Percentiles rank a stretch among this genome's conserved stretches.
Evolutionary conservation across 2,888 invertebrate species (phyloP).

Genomic region (Hirtodrosophila trivittata): DNA sequence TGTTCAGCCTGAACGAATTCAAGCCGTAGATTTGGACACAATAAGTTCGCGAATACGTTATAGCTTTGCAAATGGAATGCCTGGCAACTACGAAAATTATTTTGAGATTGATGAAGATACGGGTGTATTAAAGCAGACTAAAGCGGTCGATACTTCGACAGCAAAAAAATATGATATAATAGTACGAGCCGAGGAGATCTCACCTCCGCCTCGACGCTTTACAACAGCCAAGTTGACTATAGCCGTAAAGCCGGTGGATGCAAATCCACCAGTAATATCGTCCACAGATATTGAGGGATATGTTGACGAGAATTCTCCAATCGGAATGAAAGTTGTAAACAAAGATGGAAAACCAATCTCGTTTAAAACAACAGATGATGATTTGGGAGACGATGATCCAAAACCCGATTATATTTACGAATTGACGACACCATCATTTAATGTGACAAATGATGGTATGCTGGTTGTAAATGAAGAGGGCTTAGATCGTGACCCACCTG

Average conservation of each 20-base stretch:
- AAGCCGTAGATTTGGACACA: constrained; percentile 95
- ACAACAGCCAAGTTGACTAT: constrained; percentile 93
- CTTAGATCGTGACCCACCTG: constrained; percentile 94
- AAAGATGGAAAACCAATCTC: constrained; percentile 87
- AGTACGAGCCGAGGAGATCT: constrained; percentile 93
- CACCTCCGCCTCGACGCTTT: constrained; percentile 90
- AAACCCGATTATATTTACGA: constrained; percentile 92
- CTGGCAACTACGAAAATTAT: constrained; percentile 90
- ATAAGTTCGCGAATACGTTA: constrained; percentile 92
- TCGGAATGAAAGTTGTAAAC: constrained; percentile 92
- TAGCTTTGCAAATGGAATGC: constrained; percentile 91
- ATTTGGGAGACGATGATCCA: constrained; percentile 92
- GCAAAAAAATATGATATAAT: constrained; percentile 92
- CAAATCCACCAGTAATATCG: constrained; percentile 91
- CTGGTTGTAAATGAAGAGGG: constrained; percentile 92
- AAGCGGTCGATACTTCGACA: constrained; percentile 91
- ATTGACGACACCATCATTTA: constrained; percentile 92
- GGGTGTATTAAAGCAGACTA: constrained; percentile 92
- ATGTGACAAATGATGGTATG: constrained; percentile 89
- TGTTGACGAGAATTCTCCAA: constrained; percentile 93
- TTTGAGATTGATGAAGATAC: constrained; percentile 92
- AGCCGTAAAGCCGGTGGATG: constrained; percentile 93
- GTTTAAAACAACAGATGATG: constrained; percentile 92
- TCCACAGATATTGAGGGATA: constrained; percentile 90
- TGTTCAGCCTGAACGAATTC: constrained; percentile 93